A percentile compares a stretch with the other conserved stretches of the same genome.
phyloP scores from a whole-genome alignment of 2,888 invertebrate species.

The Torymus auratus region DNA sequence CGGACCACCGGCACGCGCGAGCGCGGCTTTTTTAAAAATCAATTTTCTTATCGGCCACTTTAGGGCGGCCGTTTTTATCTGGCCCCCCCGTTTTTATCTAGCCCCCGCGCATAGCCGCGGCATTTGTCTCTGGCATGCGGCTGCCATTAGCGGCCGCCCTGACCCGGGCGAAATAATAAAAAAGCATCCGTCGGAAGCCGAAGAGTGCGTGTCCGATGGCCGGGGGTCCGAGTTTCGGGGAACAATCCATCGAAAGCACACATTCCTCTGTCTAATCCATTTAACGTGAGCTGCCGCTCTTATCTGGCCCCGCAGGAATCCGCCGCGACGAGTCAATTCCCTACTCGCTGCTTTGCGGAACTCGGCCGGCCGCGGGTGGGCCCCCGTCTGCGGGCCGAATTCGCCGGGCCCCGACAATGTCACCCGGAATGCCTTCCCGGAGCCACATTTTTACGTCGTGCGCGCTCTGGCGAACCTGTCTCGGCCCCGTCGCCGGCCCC shows the following conservation, averaged over 20 bases:
- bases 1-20: constrained; percentile 58
- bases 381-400: constrained; percentile 46
- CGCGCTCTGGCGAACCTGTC: too few species aligned
- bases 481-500: background rate
- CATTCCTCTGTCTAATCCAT: constrained; percentile 76
- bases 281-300: constrained; percentile 72
- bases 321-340: constrained; percentile 74
- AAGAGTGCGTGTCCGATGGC: constrained; percentile 19
- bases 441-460: background rate
- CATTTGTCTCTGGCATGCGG: too few species aligned
- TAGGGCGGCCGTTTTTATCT: constrained; percentile 27
- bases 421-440: constrained; percentile 51
- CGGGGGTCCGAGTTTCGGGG: constrained; percentile 12
- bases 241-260: constrained; percentile 70
- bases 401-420: constrained; percentile 13
- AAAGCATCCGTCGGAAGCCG: constrained; percentile 25
- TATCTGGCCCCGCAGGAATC: constrained; percentile 64
- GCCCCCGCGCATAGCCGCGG: too few species aligned
- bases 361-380: constrained; percentile 13
- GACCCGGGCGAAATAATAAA: too few species aligned
- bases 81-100: constrained; percentile 7
- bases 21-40: constrained; percentile 49
- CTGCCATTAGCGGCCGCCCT: background rate
- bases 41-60: constrained; percentile 36
- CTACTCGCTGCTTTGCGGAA: background rate